Evolutionary conservation across 37 sponge, comb jelly and placozoan genomes (phyloP).

Genomic region (Eunapius fragilis): DNA sequence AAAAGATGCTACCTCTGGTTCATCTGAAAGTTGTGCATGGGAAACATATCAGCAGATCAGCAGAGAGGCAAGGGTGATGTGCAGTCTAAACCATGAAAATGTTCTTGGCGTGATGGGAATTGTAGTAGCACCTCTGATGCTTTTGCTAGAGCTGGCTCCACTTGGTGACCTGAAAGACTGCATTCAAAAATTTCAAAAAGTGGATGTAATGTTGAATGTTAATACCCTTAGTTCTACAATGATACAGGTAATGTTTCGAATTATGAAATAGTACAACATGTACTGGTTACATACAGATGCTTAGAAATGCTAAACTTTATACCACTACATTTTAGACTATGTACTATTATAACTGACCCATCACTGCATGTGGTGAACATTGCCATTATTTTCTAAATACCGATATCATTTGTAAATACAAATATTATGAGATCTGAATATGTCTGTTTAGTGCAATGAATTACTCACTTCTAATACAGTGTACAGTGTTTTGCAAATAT

Average conservation of each 20-base stretch:
- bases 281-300: too few relatives aligned
- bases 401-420: too few relatives aligned
- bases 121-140: constrained; percentile 60
- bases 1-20: background rate
- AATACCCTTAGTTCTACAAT: constrained; percentile 46
- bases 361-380: too few relatives aligned
- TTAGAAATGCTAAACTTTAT: too few relatives aligned
- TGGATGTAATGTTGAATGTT: constrained; percentile 19
- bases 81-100: constrained; percentile 60
- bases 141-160: constrained; percentile 81
- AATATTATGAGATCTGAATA: too few relatives aligned
- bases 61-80: constrained; percentile 72
- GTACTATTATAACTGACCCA: too few relatives aligned
- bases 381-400: too few relatives aligned
- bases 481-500: too few relatives aligned
- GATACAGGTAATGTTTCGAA: constrained; percentile 78
- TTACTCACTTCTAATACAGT: too few relatives aligned
- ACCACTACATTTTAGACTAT: too few relatives aligned
- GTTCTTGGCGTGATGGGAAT: constrained; percentile 72
- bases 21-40: constrained; percentile 43
- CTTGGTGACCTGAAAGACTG: constrained; percentile 64
- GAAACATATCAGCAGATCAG: constrained; percentile 70
- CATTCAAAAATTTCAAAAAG: constrained; percentile 30
- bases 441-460: too few relatives aligned
- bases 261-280: too few relatives aligned